Evolutionary conservation across 2,113 vertebrate genomes (phyloP).

Genomic region (Phasianus colchicus): DNA sequence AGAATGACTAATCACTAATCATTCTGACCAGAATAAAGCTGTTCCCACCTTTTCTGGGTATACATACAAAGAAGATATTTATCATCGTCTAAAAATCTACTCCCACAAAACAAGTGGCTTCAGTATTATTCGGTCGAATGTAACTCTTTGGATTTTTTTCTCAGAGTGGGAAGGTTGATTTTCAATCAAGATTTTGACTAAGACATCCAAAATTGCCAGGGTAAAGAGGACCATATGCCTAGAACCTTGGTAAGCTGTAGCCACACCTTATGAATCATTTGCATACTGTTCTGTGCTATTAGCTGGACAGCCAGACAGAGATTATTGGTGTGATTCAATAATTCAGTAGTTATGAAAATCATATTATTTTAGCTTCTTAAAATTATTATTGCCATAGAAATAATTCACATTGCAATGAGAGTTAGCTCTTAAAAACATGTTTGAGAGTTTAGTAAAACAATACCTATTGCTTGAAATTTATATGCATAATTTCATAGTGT

Average conservation of each 20-base stretch:
- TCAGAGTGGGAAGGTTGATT: neutral
- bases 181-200: neutral
- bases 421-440: neutral
- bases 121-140: neutral
- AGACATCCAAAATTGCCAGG: neutral
- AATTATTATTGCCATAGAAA: neutral
- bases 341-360: neutral
- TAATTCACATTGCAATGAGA: neutral
- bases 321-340: neutral
- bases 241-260: neutral
- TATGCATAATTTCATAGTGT: neutral
- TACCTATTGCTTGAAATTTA: neutral
- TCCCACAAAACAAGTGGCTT: neutral
- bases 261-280: neutral
- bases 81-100: neutral
- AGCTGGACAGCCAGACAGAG: neutral
- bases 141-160: neutral
- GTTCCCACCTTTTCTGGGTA: neutral
- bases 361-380: neutral
- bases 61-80: neutral
- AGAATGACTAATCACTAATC: neutral
- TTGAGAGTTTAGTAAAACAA: neutral
- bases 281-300: neutral
- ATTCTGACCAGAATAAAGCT: neutral
- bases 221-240: neutral